phyloP scores from a whole-genome alignment of 2,797 vertebrate species.

The Buphagus erythrorhynchus region DNA sequence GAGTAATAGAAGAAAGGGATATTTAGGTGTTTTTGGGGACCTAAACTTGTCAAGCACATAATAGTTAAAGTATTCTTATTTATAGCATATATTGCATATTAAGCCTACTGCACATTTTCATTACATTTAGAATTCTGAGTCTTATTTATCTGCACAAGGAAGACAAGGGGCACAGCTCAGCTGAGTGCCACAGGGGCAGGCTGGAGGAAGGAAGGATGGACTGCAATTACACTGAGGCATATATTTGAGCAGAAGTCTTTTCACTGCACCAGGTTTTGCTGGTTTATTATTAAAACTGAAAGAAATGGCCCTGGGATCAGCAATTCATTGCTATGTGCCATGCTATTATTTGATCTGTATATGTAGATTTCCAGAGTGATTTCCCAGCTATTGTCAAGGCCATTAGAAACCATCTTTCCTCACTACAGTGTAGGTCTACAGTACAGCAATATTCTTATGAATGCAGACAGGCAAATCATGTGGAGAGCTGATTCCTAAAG shows the following conservation, averaged over 20 bases:
- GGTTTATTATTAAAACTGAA: background rate
- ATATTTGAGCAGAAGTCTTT: background rate
- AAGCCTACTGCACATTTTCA: background rate
- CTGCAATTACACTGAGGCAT: background rate
- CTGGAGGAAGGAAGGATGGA: background rate
- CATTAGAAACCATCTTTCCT: background rate
- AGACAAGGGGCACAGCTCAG: background rate
- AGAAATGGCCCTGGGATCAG: background rate
- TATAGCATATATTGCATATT: background rate
- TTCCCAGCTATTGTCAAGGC: background rate
- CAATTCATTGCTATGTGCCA: background rate
- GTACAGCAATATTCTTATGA: background rate
- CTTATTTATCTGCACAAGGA: background rate
- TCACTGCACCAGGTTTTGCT: background rate
- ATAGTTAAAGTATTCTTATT: background rate
- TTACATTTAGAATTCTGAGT: background rate
- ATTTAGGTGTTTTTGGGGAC: rapidly evolving
- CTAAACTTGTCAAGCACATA: background rate
- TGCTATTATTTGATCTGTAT: background rate
- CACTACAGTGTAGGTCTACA: background rate
- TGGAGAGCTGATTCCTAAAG: background rate
- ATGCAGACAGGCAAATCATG: background rate
- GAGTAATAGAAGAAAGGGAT: background rate
- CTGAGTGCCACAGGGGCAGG: background rate
- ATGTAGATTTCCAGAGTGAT: background rate